Conservation (phyloP, 1,140 invertebrate species). For the Drosophila pachea region DNA sequence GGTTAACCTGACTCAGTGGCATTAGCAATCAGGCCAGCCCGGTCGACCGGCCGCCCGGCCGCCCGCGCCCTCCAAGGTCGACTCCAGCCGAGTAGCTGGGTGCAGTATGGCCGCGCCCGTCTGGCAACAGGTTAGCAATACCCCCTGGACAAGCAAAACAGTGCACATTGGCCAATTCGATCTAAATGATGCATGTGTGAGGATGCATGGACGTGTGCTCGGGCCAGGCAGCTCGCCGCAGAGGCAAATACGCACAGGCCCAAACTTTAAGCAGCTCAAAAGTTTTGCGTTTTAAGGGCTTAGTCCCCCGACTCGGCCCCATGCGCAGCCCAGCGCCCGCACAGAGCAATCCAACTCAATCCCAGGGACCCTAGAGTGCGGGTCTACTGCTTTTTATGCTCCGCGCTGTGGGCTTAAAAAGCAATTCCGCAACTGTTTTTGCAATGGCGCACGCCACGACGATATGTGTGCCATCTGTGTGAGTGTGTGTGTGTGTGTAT, state of each 20-base stretch:
- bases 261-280: conserved; percentile 70
- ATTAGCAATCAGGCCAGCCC: neutral
- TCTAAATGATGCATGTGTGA: conserved; percentile 22
- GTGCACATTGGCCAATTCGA: conserved; percentile 38
- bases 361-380: conserved; percentile 54
- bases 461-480: conserved; percentile 25
- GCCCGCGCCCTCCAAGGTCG: conserved; percentile 44
- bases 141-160: conserved; percentile 46
- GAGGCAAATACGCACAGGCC: conserved; percentile 66
- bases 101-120: conserved; percentile 27
- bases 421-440: conserved; percentile 76
- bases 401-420: conserved; percentile 73
- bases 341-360: conserved; percentile 38
- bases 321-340: neutral
- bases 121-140: conserved; percentile 61
- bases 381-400: conserved; percentile 63
- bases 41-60: neutral
- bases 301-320: conserved; percentile 33
- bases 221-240: conserved; percentile 46
- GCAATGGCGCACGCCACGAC: conserved; percentile 46
- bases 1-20: neutral
- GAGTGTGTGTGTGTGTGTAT: conserved; percentile 6
- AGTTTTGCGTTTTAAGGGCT: conserved; percentile 75
- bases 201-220: conserved; percentile 3
- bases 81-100: conserved; percentile 31